Evolutionary conservation across 1,140 invertebrate species (phyloP), one percentile per base, ranked within the genome.

Genomic region (Drosophila mojavensis): DNA sequence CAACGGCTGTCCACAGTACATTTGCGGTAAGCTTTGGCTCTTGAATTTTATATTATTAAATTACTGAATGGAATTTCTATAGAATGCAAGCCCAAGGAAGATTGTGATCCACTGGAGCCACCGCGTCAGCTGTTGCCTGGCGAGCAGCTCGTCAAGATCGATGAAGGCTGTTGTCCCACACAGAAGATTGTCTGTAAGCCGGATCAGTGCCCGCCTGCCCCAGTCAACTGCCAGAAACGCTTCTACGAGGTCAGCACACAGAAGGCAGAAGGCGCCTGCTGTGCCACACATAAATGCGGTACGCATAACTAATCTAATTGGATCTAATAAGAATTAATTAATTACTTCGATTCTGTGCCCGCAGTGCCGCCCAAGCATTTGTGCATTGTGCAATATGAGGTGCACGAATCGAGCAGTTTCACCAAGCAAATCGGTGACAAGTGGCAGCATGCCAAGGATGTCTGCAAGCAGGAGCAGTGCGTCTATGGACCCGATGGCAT

Each of bases 1-100:
- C 3, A 93, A 94, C 78, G 94, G 94, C 43, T 96, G 95, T 89
- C 93, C 94, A 26, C 94, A 95, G 78, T 96, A 95, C 74, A 94
- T 96, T 70, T 97, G 96, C 79, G 94, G 95, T 96, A 91, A 11
- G 28, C 10, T 30, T 7, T 45, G 5, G 0, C 2, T 50, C 15
- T 15, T 15, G 13, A 30, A 10, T 53, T 7, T 2, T 3, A 7
- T 3, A n/a, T 36, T 24, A 24, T 24, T 24, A 24, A 2, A 24
- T 36, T 20, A 36, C 50, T 36, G 17, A 43, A 6, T n/a, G 0
- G 13, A 41, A 6, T 26, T 36, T n/a, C 5, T 47, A 48, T 65
- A 95, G 95, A 95, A 92, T 97, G 96, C 76, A 94, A 95, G 71
- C 95, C 95, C 5, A 92, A 92, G n/a, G 94, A 95, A 28, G 94